Conservation (phyloP, 1,140 invertebrate species). For the Rhyacophila brunnea region DNA sequence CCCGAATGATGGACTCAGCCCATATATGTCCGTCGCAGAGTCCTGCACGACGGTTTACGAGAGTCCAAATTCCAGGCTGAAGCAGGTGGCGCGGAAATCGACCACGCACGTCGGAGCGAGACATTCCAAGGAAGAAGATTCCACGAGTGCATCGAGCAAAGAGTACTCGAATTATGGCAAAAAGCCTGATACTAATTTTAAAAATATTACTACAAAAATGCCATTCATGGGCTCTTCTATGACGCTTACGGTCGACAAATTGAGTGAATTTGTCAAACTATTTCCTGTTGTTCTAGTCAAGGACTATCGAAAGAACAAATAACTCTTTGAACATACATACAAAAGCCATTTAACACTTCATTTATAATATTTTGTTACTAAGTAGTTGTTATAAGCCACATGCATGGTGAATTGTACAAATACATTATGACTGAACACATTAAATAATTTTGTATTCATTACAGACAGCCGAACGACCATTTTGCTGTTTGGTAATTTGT, state of each 20-base stretch:
- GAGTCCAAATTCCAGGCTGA: neutral
- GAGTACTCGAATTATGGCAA: slow-evolving; percentile 8
- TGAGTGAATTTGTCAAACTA: slow-evolving; percentile 9
- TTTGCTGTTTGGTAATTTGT: too few relatives aligned
- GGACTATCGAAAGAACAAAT: neutral
- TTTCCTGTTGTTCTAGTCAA: neutral
- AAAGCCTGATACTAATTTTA: slow-evolving; percentile 4
- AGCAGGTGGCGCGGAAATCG: slow-evolving; percentile 17
- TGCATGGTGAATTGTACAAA: too few relatives aligned
- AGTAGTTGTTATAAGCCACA: too few relatives aligned
- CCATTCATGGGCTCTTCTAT: neutral
- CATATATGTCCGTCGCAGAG: too few relatives aligned
- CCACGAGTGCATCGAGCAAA: neutral
- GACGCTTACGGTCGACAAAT: slow-evolving; percentile 4
- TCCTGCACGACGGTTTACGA: too few relatives aligned
- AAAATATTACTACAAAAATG: slow-evolving; percentile 5
- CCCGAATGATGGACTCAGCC: too few relatives aligned
- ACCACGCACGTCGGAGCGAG: neutral
- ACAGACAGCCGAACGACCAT: too few relatives aligned
- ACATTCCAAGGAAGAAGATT: neutral
- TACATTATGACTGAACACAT: too few relatives aligned
- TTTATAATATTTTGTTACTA: too few relatives aligned
- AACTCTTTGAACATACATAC: too few relatives aligned
- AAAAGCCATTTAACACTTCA: too few relatives aligned
- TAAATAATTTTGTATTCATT: too few relatives aligned